These are phyloP conservation scores for Lasioglossum malachurum DNA, from an alignment of 2,888 invertebrate genomes.

Conservation along the genomic window DNA sequence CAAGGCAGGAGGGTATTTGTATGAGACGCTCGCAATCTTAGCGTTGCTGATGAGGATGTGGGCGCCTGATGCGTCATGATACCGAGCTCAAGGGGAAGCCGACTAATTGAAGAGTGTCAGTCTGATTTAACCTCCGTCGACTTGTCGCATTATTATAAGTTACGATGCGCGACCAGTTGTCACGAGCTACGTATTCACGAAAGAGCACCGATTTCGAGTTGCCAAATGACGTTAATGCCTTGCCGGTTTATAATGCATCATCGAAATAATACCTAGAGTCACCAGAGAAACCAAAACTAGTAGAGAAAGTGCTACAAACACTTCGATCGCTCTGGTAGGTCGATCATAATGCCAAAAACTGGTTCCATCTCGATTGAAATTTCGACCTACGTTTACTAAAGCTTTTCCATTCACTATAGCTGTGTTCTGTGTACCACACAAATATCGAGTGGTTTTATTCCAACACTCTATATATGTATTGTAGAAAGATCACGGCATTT, in stretches of 20 bases:
- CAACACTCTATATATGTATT: background rate
- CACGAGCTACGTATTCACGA: conserved; percentile 46
- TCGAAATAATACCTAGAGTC: background rate
- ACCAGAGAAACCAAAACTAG: background rate
- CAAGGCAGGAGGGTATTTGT: conserved; percentile 42
- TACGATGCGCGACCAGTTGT: conserved; percentile 72
- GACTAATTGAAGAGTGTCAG: conserved; percentile 78
- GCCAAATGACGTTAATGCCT: conserved; percentile 19
- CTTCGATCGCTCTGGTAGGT: too few species aligned
- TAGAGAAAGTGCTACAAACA: background rate
- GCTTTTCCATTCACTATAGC: background rate
- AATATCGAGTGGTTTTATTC: background rate
- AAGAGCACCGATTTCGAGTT: conserved; percentile 32
- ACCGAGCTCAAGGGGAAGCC: conserved; percentile 59
- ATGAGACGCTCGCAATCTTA: conserved; percentile 38
- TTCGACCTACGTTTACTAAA: background rate
- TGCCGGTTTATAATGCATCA: background rate
- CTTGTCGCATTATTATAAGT: conserved; percentile 75
- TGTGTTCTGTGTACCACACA: background rate
- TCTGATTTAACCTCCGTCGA: conserved; percentile 76
- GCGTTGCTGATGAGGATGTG: conserved; percentile 68
- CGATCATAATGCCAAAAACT: background rate
- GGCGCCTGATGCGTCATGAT: conserved; percentile 64
- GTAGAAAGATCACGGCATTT: background rate
- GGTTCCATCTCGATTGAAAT: background rate